Conservation (phyloP, 1,140 invertebrate species). For the Calephelis nemesis region DNA sequence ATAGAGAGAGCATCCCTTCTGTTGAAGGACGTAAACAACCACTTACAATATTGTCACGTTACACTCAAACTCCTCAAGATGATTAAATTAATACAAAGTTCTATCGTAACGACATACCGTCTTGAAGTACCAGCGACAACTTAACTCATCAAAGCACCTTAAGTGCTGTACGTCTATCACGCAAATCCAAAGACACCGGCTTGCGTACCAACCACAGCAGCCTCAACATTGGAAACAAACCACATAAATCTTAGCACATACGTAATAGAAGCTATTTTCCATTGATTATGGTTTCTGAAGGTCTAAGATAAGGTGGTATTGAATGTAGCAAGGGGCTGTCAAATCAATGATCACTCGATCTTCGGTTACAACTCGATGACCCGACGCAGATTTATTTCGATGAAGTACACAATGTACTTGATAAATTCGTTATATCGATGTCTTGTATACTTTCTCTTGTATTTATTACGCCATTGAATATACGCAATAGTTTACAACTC, state of each 20-base stretch:
- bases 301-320: constrained; percentile 6
- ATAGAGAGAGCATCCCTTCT: not conserved
- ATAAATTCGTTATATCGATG: constrained; percentile 5
- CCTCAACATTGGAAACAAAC: not conserved
- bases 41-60: not conserved
- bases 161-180: constrained; percentile 34
- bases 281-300: not conserved
- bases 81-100: constrained; percentile 36
- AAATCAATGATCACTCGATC: constrained; percentile 38
- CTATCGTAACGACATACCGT: constrained; percentile 29
- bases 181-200: constrained; percentile 34
- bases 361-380: constrained; percentile 32
- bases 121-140: constrained; percentile 31
- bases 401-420: constrained; percentile 11
- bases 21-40: not conserved
- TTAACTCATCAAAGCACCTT: constrained; percentile 38
- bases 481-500: no score
- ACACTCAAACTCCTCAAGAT: not conserved
- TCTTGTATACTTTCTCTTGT: not conserved
- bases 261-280: not conserved
- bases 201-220: constrained; percentile 27
- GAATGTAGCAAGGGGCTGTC: constrained; percentile 34
- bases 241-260: not conserved
- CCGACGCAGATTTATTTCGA: constrained; percentile 17
- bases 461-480: constrained; percentile 1